A percentile compares a stretch with the other conserved stretches of the same genome.
Evolutionary conservation across 2,797 vertebrate genomes (phyloP).

Genomic region (Dromococcyx pavoninus): DNA sequence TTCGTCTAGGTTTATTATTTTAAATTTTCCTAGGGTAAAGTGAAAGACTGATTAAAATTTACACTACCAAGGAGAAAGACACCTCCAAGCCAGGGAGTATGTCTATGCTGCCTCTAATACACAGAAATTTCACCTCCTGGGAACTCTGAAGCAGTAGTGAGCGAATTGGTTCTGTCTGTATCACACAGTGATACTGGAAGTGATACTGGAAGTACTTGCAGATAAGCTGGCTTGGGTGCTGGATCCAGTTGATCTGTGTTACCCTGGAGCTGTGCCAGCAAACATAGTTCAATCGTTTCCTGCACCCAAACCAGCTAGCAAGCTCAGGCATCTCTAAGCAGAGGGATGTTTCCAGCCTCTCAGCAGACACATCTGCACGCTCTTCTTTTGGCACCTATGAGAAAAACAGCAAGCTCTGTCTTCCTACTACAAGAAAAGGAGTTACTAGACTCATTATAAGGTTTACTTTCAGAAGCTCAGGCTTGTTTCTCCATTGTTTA

Average conservation of each 20-base stretch:
- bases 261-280: neutral
- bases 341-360: neutral
- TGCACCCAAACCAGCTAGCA: neutral
- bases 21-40: neutral
- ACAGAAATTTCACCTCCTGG: neutral
- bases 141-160: neutral
- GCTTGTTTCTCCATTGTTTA: neutral
- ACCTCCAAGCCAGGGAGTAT: neutral
- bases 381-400: neutral
- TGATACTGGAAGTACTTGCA: neutral
- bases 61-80: neutral
- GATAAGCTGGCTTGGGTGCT: neutral
- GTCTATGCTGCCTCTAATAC: neutral
- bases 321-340: neutral
- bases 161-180: neutral
- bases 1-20: neutral
- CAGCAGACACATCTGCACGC: neutral
- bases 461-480: neutral
- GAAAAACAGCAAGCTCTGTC: neutral
- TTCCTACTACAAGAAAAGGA: neutral
- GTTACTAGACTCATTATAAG: neutral
- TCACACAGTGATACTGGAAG: neutral
- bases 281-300: neutral
- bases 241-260: neutral
- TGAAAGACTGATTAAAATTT: neutral